Conservation (phyloP, 1,140 invertebrate genomes). For the Meloidogyne hapla region DNA sequence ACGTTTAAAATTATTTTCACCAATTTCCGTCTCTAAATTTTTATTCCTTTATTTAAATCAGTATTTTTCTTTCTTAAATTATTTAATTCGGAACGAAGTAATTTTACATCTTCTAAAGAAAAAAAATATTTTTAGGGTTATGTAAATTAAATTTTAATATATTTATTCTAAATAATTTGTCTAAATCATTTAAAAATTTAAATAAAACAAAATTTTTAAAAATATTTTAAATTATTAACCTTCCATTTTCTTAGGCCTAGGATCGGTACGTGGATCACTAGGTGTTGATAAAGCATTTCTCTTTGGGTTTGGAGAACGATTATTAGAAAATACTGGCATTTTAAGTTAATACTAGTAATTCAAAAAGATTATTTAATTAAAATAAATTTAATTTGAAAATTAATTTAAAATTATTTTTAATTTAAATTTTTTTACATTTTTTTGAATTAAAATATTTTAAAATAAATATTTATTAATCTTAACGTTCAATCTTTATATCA, state of each 20-base stretch:
- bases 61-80: constrained; percentile 29
- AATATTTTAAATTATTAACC: not conserved
- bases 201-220: no score
- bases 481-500: not conserved
- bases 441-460: no score
- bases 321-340: constrained; percentile 2
- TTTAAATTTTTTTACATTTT: no score
- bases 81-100: constrained; percentile 14
- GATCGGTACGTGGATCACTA: constrained; percentile 20
- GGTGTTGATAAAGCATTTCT: constrained; percentile 22
- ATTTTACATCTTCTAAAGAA: constrained; percentile 14
- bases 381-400: no score
- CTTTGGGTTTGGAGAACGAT: constrained; percentile 11
- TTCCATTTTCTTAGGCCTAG: constrained; percentile 14
- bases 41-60: constrained; percentile 28
- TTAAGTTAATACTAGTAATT: not conserved
- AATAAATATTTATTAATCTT: not conserved
- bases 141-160: not conserved
- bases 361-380: no score
- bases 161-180: not conserved
- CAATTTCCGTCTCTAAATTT: constrained; percentile 31
- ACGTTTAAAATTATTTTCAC: constrained; percentile 32
- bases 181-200: no score
- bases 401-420: no score
- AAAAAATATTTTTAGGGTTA: not conserved